A percentile compares a stretch with the other conserved stretches of the same genome.
Evolutionary conservation across 2,113 vertebrate genomes (phyloP).

Genomic region (Vidua macroura): DNA sequence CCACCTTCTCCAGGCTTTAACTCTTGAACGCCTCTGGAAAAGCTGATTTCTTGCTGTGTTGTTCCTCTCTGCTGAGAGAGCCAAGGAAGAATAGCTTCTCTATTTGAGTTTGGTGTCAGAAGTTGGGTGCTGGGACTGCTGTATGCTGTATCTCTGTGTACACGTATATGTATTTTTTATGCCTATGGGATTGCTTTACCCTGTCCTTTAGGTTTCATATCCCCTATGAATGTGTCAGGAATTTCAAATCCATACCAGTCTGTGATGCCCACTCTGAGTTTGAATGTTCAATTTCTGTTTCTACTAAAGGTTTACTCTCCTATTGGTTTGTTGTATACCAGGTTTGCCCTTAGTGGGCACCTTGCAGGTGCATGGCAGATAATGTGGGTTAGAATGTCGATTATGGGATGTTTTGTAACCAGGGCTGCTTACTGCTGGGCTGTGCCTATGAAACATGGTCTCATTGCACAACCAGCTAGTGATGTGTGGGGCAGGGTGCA

Average conservation of each 20-base stretch:
- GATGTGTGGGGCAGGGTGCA: conserved; percentile 2
- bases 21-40: neutral
- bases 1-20: neutral
- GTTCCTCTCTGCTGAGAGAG: neutral
- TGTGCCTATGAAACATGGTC: conserved; percentile 4
- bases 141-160: neutral
- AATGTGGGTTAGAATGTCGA: neutral
- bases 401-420: neutral
- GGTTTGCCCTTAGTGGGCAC: neutral
- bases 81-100: neutral
- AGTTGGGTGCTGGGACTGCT: neutral
- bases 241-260: neutral
- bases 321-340: neutral
- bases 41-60: neutral
- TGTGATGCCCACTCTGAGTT: neutral
- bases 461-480: neutral
- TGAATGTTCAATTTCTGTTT: neutral
- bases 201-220: neutral
- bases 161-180: neutral
- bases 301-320: neutral
- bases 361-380: neutral
- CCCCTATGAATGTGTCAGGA: neutral
- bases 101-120: neutral
- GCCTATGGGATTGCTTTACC: neutral
- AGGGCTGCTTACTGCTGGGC: neutral